Evolutionary conservation across 2,888 invertebrate genomes (phyloP).

Genomic region (Lithodes maja): DNA sequence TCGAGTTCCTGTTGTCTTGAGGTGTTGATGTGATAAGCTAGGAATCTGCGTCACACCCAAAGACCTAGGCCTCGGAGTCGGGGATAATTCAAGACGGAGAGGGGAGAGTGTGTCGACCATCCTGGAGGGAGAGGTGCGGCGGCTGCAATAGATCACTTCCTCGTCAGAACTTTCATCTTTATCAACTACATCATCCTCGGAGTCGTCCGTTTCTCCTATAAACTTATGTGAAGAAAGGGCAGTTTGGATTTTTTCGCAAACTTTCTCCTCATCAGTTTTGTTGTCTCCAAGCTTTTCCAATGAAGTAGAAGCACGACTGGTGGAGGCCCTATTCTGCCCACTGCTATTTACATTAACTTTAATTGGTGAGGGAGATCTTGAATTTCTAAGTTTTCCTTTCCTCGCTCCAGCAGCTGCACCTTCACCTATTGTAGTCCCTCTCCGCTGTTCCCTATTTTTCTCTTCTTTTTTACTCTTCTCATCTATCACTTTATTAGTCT

Average conservation of each 20-base stretch:
- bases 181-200: slow-evolving; percentile 58
- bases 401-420: slow-evolving; percentile 21
- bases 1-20: background rate
- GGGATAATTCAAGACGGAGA: background rate
- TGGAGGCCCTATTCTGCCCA: background rate
- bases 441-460: slow-evolving; percentile 52
- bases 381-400: slow-evolving; percentile 2
- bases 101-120: background rate
- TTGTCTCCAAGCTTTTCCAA: slow-evolving; percentile 64
- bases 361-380: slow-evolving; percentile 43
- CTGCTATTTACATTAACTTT: background rate
- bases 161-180: slow-evolving; percentile 47
- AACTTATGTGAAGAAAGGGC: slow-evolving; percentile 69
- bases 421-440: slow-evolving; percentile 18
- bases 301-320: background rate
- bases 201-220: slow-evolving; percentile 70
- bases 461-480: slow-evolving; percentile 59
- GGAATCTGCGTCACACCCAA: background rate
- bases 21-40: background rate
- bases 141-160: slow-evolving; percentile 32
- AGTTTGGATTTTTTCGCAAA: slow-evolving; percentile 69
- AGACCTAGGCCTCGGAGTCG: background rate
- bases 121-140: slow-evolving; percentile 23
- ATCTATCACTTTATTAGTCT: slow-evolving; percentile 28
- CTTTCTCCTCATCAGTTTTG: slow-evolving; percentile 70